Evolutionary conservation across 2,113 vertebrate genomes (phyloP).

Genomic region (Anseranas semipalmata): DNA sequence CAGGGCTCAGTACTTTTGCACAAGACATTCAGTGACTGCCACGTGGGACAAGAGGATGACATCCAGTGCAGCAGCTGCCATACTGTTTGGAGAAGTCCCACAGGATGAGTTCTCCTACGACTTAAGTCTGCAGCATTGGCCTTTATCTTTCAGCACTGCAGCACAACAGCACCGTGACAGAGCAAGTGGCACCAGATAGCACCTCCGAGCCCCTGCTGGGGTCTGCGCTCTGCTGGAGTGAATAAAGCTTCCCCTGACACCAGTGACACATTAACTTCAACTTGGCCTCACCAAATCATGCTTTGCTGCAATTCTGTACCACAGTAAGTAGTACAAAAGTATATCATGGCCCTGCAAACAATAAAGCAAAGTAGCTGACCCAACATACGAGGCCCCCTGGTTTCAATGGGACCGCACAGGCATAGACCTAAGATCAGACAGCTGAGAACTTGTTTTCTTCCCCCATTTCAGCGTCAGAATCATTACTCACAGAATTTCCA

Average conservation of each 20-base stretch:
- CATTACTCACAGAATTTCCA: neutral
- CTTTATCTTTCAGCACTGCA: neutral
- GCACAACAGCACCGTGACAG: neutral
- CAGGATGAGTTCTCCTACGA: neutral
- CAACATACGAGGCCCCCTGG: accelerated
- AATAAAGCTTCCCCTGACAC: neutral
- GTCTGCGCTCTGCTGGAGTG: no score
- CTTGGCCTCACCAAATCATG: neutral
- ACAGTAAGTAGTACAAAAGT: neutral
- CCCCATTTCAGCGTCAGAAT: neutral
- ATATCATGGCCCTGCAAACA: neutral
- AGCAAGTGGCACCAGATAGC: neutral
- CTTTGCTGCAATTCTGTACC: neutral
- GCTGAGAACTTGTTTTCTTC: neutral
- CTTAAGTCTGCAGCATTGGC: neutral
- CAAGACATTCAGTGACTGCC: neutral
- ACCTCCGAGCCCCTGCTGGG: neutral
- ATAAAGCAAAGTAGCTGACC: neutral
- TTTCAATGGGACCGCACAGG: neutral
- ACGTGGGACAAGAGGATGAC: neutral
- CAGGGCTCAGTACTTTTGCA: neutral
- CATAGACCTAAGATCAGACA: neutral
- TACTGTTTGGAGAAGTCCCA: neutral
- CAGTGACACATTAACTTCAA: neutral
- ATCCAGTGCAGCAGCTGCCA: neutral